Conservation (phyloP, 2,888 invertebrate species). For the Drosophila merina region DNA sequence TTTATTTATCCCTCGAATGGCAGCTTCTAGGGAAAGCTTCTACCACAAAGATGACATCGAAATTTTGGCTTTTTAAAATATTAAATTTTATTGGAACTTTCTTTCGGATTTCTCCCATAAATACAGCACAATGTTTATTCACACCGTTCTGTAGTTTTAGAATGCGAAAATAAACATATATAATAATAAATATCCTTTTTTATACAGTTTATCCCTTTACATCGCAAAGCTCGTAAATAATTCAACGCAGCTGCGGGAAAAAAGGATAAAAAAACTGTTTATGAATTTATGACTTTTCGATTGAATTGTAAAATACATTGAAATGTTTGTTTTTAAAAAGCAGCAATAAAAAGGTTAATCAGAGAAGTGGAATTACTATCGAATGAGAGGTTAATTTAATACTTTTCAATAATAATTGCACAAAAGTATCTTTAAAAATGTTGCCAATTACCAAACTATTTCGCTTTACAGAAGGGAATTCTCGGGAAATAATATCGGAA, state of each 20-base stretch:
- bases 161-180: conserved; percentile 31
- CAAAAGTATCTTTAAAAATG: background rate
- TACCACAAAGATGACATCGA: conserved; percentile 54
- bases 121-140: conserved; percentile 49
- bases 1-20: conserved; percentile 60
- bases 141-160: conserved; percentile 22
- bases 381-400: conserved; percentile 21
- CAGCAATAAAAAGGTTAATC: conserved; percentile 23
- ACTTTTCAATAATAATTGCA: background rate
- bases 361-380: conserved; percentile 19
- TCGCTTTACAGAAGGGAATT: too few relatives aligned
- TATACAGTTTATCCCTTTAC: conserved; percentile 33
- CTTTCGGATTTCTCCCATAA: conserved; percentile 10
- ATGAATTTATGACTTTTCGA: conserved; percentile 13
- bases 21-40: background rate
- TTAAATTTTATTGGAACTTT: too few relatives aligned
- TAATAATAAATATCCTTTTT: conserved; percentile 38
- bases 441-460: too few relatives aligned
- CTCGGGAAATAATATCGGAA: background rate
- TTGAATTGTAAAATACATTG: background rate
- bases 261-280: conserved; percentile 4
- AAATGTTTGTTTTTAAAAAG: conserved; percentile 1
- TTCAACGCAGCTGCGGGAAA: conserved; percentile 13
- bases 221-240: conserved; percentile 44
- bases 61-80: background rate